These are phyloP conservation scores for Molanna angustata DNA, from an alignment of 2,888 invertebrate species.

Conservation along the genomic window DNA sequence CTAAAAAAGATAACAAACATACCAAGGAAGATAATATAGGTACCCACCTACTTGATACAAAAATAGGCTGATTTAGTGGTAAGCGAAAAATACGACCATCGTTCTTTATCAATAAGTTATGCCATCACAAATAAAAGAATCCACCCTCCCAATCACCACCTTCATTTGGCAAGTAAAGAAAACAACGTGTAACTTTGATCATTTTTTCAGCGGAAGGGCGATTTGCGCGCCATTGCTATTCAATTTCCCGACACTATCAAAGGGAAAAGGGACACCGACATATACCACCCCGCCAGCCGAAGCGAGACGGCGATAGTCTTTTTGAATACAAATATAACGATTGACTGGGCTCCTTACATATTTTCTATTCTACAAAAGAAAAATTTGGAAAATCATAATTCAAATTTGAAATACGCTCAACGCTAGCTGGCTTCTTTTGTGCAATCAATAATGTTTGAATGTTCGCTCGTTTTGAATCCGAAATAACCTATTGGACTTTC, in stretches of 20 bases:
- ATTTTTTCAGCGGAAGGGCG: conserved; percentile 31
- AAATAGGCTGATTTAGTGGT: conserved; percentile 3
- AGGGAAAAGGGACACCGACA: conserved; percentile 36
- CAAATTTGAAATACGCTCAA: conserved; percentile 58
- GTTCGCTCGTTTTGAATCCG: conserved; percentile 28
- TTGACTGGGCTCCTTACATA: conserved; percentile 55
- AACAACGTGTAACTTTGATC: conserved; percentile 33
- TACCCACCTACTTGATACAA: too few species aligned
- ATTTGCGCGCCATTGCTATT: conserved; percentile 41
- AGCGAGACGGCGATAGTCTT: conserved; percentile 39
- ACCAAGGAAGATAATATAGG: too few species aligned
- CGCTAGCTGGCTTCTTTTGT: conserved; percentile 52
- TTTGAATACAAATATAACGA: conserved; percentile 46
- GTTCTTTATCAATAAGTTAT: conserved; percentile 26
- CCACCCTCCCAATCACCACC: conserved; percentile 29
- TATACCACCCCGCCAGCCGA: conserved; percentile 23
- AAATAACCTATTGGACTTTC: conserved; percentile 32
- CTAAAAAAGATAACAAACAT: too few species aligned
- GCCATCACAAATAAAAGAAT: conserved; percentile 19
- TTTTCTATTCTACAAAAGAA: conserved; percentile 52
- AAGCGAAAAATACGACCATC: not conserved
- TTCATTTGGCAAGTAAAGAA: conserved; percentile 23
- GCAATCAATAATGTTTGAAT: conserved; percentile 49
- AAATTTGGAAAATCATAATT: conserved; percentile 43
- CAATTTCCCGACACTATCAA: conserved; percentile 42